Base-by-base conservation (phyloP, 2,797 vertebrate genomes). In the Chelon auratus region DNA sequence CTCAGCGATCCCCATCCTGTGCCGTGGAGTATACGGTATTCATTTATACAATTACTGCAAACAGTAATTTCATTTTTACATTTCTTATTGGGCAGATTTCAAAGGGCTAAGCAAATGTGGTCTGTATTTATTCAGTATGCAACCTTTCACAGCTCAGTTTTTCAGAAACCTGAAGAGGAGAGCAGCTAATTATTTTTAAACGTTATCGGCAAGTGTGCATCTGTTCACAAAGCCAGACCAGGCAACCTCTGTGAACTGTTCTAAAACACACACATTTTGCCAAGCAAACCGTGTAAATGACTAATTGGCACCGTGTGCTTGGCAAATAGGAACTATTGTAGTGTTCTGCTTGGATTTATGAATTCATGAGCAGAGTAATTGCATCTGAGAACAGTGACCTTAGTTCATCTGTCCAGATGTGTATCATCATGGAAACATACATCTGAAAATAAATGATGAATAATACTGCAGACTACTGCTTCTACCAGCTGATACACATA, bases 321-420 rank as follows among this genome's bases (percentile, higher is more conserved):
- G 5, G 36, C 40, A 45, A 24, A 43, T 37, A 13, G 15, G 26
- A 58, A 45, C 30, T 15, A 48, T 47, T 2, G 18, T 5, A 12
- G 26, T 37, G 60, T 24, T 62, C 66, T 56, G 14, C 18, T 62
- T 61, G 66, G 59, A 68, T 60, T n/a, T 37, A 36, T 18, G 40
- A 26, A 6, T n/a, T 40, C 1, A 47, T 47, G 3, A 47, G 20
- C 11, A 55, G 26, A 42, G n/a, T 0, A 43, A 50, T 20, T 30
- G 4, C 18, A 30, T 14, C 18, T 48, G 15, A 40, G 12, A 26
- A 4, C 45, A 18, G 11, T 48, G 33, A 42, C 12, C 56, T 70
- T 1, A 22, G 7, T 43, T 56, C 30, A 62, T 10, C 47, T 54
- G 8, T 36, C 1, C 15, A 26, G 2, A 39, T 24, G 17, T 50